Percentiles rank a stretch among this genome's conserved stretches.
Conservation (phyloP, 2,797 vertebrate species). For the Poliocrania exsul region DNA sequence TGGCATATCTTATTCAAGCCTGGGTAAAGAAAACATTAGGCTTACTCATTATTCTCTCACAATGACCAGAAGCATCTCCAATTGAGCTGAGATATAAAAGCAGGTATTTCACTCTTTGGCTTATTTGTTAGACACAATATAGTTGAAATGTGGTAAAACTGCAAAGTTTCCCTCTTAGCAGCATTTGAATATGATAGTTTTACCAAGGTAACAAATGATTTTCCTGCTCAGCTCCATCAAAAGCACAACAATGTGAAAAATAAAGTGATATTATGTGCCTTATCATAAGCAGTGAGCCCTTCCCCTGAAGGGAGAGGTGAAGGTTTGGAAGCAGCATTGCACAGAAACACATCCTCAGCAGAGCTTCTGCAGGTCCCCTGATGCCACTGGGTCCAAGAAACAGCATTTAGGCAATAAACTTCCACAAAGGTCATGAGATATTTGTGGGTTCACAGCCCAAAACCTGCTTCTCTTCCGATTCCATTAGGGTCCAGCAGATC, state of each 20-base stretch:
- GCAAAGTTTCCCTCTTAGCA: not conserved
- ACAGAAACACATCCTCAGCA: not conserved
- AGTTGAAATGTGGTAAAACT: not conserved
- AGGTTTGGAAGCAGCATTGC: not conserved
- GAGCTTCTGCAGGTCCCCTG: not conserved
- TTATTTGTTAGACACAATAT: not conserved
- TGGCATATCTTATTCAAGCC: not conserved
- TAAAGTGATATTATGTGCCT: not conserved
- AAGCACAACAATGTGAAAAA: not conserved
- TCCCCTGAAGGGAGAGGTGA: not conserved
- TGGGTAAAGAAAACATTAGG: not conserved
- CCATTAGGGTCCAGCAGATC: not conserved
- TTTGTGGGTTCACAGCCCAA: not conserved
- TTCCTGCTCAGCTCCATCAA: not conserved
- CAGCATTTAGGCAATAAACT: not conserved
- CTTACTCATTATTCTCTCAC: not conserved
- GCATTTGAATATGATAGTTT: not conserved
- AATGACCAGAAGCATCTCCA: not conserved
- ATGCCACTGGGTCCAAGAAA: not conserved
- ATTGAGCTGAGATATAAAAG: not conserved
- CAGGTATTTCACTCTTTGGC: not conserved
- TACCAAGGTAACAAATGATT: not conserved
- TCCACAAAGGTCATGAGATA: conserved; percentile 33
- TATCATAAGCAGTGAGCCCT: not conserved
- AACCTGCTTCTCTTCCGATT: not conserved